Base-by-base conservation (phyloP, 2,797 vertebrate genomes). In the Oceanodroma leucorhoa region DNA sequence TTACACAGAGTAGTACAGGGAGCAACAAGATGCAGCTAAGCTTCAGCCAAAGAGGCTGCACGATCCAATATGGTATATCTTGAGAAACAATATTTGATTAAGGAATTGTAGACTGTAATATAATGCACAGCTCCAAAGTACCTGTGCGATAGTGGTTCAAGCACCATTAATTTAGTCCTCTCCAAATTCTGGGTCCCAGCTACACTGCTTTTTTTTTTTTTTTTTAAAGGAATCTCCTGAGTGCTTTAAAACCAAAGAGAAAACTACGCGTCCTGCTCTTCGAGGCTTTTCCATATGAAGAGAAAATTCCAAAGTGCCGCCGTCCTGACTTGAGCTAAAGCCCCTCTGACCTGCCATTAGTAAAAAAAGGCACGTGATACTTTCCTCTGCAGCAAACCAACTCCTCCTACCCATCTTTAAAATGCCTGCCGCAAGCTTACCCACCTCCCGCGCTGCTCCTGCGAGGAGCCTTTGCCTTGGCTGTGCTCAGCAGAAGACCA, bases 271-370 rank as follows among this genome's bases (percentile, higher is more conserved):
- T 41, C n/a, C 18, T 64, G 26, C 30, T 81, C 32, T 81, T 71
- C 0, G 0, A 65, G 16, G 18, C 20, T 83, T 27, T 89, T 83
- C 50, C 6, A 7, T 4, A 24, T 3, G 6, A 67, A 40, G 10
- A 51, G 29, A 82, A 83, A 92, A 66, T 29, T 54, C 19, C 3
- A 1, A 58, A 72, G 14, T 26, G 21, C 8, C 1, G 1, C 21
- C 4, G 0, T 12, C 27, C 43, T 57, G 14, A 54, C 4, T 6
- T 41, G 22, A 77, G 14, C 10, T 38, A 43, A 72, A 78, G 29
- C 20, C 38, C 26, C 27, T 24, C 53, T 80, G 60, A 69, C 48
- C 36, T 82, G 32, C 10, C 26, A 34, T n/a, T 30, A 5, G 0
- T 27, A 24, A 53, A 58, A 58, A 69, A 65, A 60, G 8, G 19